phyloP scores from a whole-genome alignment of 1,140 invertebrate genomes.

The Whitmania pigra region DNA sequence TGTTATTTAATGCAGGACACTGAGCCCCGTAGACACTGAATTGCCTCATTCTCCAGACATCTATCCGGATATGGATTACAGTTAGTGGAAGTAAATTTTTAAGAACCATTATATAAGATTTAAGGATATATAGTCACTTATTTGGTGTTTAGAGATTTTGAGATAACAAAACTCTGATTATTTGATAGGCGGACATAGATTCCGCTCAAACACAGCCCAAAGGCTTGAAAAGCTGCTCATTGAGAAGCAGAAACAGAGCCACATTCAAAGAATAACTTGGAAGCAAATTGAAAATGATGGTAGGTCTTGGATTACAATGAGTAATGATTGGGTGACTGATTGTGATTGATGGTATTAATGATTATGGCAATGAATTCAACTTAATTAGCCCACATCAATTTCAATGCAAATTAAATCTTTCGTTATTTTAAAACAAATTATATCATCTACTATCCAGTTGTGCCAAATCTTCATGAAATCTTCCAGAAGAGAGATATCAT shows the following conservation, averaged over 20 bases:
- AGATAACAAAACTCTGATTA: not conserved
- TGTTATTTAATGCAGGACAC: no score
- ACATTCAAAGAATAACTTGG: conserved; percentile 45
- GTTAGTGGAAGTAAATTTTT: conserved; percentile 24
- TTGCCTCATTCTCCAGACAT: conserved; percentile 42
- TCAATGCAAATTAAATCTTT: no score
- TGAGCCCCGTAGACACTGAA: conserved; percentile 28
- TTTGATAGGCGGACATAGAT: conserved; percentile 52
- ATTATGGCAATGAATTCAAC: no score
- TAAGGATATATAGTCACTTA: not conserved
- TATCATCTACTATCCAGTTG: no score
- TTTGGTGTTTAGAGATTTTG: not conserved
- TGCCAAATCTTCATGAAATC: no score
- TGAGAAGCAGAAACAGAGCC: conserved; percentile 55
- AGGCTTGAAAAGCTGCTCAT: conserved; percentile 75
- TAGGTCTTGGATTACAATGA: not conserved
- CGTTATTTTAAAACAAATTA: no score
- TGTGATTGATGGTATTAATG: no score
- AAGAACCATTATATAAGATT: not conserved
- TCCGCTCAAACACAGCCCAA: conserved; percentile 75
- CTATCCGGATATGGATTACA: conserved; percentile 54
- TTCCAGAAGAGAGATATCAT: no score
- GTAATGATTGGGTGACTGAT: no score
- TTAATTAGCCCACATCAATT: no score
- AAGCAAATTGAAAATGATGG: conserved; percentile 30